A percentile compares a stretch with the other conserved stretches of the same genome.
Conservation (phyloP, 2,797 vertebrate genomes). For the Brachyrhaphis roseni region DNA sequence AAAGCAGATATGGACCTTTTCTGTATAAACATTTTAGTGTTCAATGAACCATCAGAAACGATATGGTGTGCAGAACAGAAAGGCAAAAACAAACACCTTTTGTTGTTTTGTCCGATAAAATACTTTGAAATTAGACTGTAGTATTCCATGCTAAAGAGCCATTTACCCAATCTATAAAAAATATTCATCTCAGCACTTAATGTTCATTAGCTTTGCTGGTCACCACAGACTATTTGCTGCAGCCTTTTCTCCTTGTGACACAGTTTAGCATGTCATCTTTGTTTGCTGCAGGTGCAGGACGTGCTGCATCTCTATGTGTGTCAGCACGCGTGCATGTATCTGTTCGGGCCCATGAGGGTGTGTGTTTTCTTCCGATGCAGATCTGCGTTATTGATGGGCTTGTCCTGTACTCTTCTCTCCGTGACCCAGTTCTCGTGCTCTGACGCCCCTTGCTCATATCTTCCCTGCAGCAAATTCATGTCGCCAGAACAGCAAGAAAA, state of each 20-base stretch:
- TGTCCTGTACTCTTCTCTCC: slow-evolving; percentile 53
- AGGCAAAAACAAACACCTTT: neutral
- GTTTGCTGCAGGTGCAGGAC: slow-evolving; percentile 46
- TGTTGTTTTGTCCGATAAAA: slow-evolving; percentile 14
- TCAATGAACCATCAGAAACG: slow-evolving; percentile 3
- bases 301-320: slow-evolving; percentile 5
- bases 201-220: slow-evolving; percentile 29
- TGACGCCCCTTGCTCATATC: slow-evolving; percentile 65
- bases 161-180: neutral
- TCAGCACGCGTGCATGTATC: slow-evolving; percentile 14
- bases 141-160: neutral
- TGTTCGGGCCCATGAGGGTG: slow-evolving; percentile 15
- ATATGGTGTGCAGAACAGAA: neutral
- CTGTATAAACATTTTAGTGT: slow-evolving; percentile 2
- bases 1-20: slow-evolving; percentile 15
- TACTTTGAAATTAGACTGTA: neutral
- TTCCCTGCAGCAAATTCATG: slow-evolving; percentile 59
- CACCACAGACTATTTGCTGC: slow-evolving; percentile 33
- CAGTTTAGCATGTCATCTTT: slow-evolving; percentile 20
- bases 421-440: slow-evolving; percentile 73
- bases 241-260: slow-evolving; percentile 15
- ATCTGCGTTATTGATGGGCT: slow-evolving; percentile 71
- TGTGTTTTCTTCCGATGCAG: slow-evolving; percentile 39
- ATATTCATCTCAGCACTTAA: neutral
- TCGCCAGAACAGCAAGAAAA: slow-evolving; percentile 49